Conservation (phyloP, 2,888 invertebrate species). For the Drosophila austrosaltans region DNA sequence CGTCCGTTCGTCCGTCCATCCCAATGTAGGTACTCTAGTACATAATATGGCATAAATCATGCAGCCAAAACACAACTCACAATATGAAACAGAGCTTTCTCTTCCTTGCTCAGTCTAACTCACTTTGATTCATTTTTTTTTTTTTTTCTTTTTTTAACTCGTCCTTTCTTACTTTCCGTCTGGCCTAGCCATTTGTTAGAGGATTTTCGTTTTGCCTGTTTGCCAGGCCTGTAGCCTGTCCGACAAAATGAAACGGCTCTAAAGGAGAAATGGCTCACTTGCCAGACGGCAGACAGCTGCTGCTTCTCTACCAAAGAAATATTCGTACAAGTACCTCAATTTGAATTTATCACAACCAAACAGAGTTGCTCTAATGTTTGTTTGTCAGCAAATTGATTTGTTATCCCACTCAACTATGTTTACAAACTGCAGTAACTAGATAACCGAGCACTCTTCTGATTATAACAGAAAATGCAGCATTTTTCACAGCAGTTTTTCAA, state of each 20-base stretch:
- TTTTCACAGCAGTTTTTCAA: no score
- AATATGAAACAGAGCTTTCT: neutral
- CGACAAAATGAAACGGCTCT: constrained; percentile 5
- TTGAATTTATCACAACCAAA: constrained; percentile 8
- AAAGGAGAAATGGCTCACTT: constrained; percentile 8
- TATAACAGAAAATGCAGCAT: no score
- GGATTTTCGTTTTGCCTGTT: constrained; percentile 41
- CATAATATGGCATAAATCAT: constrained; percentile 6
- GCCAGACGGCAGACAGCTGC: constrained; percentile 3
- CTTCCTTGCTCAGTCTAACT: neutral
- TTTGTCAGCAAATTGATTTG: constrained; percentile 8
- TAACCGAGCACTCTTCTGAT: no score
- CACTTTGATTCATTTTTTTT: neutral
- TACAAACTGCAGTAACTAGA: neutral
- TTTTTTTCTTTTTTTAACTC: neutral
- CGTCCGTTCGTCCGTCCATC: neutral
- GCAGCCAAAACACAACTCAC: constrained; percentile 9
- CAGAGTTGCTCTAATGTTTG: neutral
- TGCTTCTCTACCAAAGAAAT: constrained; percentile 1
- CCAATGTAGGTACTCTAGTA: neutral
- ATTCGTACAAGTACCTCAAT: constrained; percentile 6
- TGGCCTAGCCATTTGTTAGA: constrained; percentile 59
- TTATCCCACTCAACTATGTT: neutral
- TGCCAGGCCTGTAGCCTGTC: constrained; percentile 9
- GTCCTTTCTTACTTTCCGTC: neutral